Evolutionary conservation across 1,140 invertebrate genomes (phyloP).

Genomic region (Diorhabda sublineata): DNA sequence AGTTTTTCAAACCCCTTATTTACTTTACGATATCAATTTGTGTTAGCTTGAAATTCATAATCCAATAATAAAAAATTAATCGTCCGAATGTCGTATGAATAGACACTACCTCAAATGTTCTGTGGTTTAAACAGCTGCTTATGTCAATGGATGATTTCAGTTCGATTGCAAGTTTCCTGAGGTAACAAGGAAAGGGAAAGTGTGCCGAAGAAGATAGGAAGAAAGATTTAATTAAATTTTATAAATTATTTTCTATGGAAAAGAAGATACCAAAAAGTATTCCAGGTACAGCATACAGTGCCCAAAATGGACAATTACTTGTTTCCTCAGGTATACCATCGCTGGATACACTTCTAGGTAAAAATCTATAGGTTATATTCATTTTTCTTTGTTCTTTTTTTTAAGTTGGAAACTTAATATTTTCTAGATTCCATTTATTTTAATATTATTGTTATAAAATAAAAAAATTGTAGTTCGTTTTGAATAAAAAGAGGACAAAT

Average conservation of each 20-base stretch:
- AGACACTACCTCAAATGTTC: neutral
- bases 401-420: neutral
- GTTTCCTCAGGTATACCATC: constrained; percentile 67
- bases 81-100: too few relatives aligned
- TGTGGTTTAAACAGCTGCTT: neutral
- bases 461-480: too few relatives aligned
- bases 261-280: constrained; percentile 45
- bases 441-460: too few relatives aligned
- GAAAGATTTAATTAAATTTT: constrained; percentile 6
- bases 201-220: neutral
- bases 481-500: too few relatives aligned
- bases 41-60: too few relatives aligned
- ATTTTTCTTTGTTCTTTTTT: constrained; percentile 32
- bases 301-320: constrained; percentile 65
- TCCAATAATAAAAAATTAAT: too few relatives aligned
- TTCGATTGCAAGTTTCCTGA: neutral
- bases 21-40: too few relatives aligned
- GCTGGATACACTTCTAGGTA: constrained; percentile 64
- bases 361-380: constrained; percentile 28
- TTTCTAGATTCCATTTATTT: too few relatives aligned
- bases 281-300: constrained; percentile 60
- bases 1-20: too few relatives aligned
- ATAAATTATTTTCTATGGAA: constrained; percentile 29
- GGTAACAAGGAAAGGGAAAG: neutral
- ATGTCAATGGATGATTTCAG: neutral